A percentile compares a stretch with the other conserved stretches of the same genome.
Evolutionary conservation across 2,113 vertebrate genomes (phyloP).

Genomic region (Alexandromys fortis): DNA sequence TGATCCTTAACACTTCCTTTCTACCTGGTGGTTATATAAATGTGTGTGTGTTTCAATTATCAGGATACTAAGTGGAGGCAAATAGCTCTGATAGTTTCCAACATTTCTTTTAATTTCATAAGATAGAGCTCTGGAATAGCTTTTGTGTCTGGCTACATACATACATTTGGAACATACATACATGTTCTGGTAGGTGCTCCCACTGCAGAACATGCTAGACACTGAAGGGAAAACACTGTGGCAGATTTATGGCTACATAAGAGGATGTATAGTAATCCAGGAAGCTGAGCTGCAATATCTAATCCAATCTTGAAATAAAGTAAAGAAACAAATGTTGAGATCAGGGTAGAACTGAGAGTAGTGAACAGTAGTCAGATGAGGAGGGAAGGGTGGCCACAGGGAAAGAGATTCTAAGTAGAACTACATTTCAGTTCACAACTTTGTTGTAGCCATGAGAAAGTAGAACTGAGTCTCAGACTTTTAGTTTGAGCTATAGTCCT

Average conservation of each 20-base stretch:
- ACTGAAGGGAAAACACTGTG: neutral
- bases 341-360: neutral
- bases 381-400: neutral
- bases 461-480: neutral
- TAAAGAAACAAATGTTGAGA: neutral
- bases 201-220: neutral
- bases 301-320: neutral
- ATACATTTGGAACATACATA: neutral
- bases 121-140: neutral
- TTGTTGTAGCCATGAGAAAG: neutral
- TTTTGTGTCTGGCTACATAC: neutral
- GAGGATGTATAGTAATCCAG: neutral
- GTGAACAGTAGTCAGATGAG: neutral
- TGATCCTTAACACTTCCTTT: neutral
- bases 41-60: neutral
- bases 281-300: no score
- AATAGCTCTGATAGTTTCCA: neutral
- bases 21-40: neutral
- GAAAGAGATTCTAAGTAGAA: neutral
- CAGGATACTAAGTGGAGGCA: neutral
- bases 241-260: neutral
- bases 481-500: neutral
- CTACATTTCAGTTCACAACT: neutral
- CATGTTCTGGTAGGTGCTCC: neutral
- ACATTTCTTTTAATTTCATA: neutral